Base-by-base conservation (phyloP, 2,888 invertebrate species). In the Hesperia comma region DNA sequence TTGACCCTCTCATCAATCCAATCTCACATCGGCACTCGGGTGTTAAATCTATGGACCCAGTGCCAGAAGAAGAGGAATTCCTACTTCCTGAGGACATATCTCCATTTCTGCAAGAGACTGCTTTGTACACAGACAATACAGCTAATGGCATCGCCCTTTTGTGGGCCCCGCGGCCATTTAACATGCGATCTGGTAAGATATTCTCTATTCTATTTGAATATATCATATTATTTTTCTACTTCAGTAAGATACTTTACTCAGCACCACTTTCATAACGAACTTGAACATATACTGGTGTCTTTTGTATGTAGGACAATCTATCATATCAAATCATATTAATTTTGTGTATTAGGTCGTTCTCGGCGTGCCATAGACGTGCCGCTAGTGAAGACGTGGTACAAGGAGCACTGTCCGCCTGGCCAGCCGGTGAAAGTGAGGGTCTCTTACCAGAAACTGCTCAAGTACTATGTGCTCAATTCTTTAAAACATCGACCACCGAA, bases 351-450 rank as follows among this genome's bases (percentile, higher is more conserved):
- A 94, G 98, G 98, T 46, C 95, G 99, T 63, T 96, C 96, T 55
- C 94, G 99, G 56, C 95, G 99, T 74, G 99, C 99, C 0, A 96
- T 99, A 68, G 99, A 99, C 86, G 96, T 99, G 57, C 99, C 99
- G 0, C 88, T 99, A 41, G 99, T 99, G 0, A 99, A 99, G 90
- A 95, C 96, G 0, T 99, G 99, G 99, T 99, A 98, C 85, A 95
- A 98, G 80, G 98, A 98, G 81, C 98, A 98, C 83, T 97, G 97
- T 79, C 98, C 98, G 0, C 98, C 98, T 0, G 97, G 98, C 0
- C 98, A 98, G 92, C 99, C 99, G 0, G 99, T 99, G 0, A 99
- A 99, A 94, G 99, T 99, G 41, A 95, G 99, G 71, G 99, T 99
- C 40, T 99, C 99, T 60, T 99, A 99, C 84, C 99, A 99, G 87